A percentile compares a stretch with the other conserved stretches of the same genome.
These are phyloP conservation scores for Colostygia pectinataria DNA, from an alignment of 2,888 invertebrate genomes.

Conservation along the genomic window DNA sequence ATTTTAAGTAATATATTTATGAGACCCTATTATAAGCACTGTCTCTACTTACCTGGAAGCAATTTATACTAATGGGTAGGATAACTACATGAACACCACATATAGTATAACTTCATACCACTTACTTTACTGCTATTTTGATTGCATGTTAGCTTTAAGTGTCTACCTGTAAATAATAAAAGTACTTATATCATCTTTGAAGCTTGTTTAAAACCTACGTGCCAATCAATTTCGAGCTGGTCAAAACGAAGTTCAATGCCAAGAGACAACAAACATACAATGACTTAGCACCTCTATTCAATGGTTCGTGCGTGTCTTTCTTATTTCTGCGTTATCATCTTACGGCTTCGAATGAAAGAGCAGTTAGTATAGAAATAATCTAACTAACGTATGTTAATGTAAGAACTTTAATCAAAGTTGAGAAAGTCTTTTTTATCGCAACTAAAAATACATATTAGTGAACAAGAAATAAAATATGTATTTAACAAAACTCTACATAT, in stretches of 20 bases:
- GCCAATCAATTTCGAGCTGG: slow-evolving; percentile 39
- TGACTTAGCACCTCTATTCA: slow-evolving; percentile 50
- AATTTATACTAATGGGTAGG: too few relatives aligned
- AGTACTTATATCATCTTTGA: slow-evolving; percentile 13
- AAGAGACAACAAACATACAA: slow-evolving; percentile 50
- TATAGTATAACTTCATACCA: too few relatives aligned
- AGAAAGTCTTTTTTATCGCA: slow-evolving; percentile 7
- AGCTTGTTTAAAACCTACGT: slow-evolving; percentile 16
- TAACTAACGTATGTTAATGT: not conserved
- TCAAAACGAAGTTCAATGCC: slow-evolving; percentile 62
- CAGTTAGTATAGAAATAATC: not conserved
- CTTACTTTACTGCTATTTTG: not conserved
- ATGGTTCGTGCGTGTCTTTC: slow-evolving; percentile 38
- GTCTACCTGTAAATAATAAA: slow-evolving; percentile 2
- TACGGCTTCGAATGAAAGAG: slow-evolving; percentile 9
- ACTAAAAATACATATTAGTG: too few relatives aligned
- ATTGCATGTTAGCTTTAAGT: not conserved
- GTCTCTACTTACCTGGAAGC: too few relatives aligned
- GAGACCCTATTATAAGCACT: too few relatives aligned
- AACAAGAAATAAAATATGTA: not conserved
- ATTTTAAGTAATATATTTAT: too few relatives aligned
- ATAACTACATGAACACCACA: too few relatives aligned
- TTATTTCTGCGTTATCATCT: slow-evolving; percentile 49
- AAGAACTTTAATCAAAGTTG: slow-evolving; percentile 3
- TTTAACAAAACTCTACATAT: slow-evolving; percentile 11